Base-by-base conservation (phyloP, 2,888 invertebrate species). In the Andrena fulva region DNA sequence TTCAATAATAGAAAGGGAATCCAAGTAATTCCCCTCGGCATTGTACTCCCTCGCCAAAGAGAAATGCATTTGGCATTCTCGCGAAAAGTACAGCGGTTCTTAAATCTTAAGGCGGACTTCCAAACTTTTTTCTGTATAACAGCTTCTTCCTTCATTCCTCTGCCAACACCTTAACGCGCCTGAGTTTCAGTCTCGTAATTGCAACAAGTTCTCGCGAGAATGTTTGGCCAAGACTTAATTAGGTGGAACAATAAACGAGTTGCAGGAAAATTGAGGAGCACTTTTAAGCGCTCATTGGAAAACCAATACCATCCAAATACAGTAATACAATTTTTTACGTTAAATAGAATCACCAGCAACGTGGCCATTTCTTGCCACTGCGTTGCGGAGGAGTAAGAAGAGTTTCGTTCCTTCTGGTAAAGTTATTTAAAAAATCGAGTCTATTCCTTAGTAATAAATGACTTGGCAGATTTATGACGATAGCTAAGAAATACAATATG, bases 1-100 rank as follows among this genome's bases (percentile, higher is more conserved):
- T 64, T 64, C 31, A 56, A 64, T 48, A 31, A 56, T 60, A 33
- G 42, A n/a, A 72, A 24, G 5, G 33, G 24, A 16, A 20, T 12
- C 29, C 20, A 27, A 64, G 12, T 72, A 24, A 77, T 63, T 48
- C 12, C 31, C 31, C 24, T 52, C 10, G 24, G 33, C 10, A 56
- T 24, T 64, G n/a, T 48, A 7, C 8, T 48, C 52, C 10, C 12
- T 20, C n/a, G 10, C 7, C 1, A 29, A 16, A 6, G 29, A 50
- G 10, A 50, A 60, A 10, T 20, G 50, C 16, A 16, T 63, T 52
- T 27, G 5, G 8, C 33, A 60, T 48, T 16, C 60, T 60, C 7
- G 31, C 12, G 62, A 52, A 1, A 3, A 24, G 12, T 33, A 12
- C 2, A 31, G 5, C 12, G 16, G 35, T 20, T 27, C 7, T 16